Base-by-base conservation (phyloP, 2,797 vertebrate species). In the Sarcophilus harrisii region DNA sequence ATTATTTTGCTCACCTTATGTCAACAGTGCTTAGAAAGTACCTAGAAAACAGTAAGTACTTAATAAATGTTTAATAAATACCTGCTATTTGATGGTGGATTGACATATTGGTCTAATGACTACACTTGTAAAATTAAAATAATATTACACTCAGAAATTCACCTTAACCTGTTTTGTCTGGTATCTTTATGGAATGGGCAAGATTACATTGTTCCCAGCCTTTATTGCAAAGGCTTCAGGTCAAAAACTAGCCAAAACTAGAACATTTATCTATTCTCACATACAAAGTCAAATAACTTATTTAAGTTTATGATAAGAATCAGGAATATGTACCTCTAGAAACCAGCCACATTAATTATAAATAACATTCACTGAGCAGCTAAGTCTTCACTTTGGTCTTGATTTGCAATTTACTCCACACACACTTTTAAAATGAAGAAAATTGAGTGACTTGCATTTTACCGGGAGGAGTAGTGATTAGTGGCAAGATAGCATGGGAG, bases 371-470 rank as follows among this genome's bases (percentile, higher is more conserved):
- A 49, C 38, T 49, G 38, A 49, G 24, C 2, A 45, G 9, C 21
- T 87, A 87, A 27, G 38, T 87, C 73, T 49, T 87, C 73, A 49
- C 73, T 87, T 87, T 27, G 38, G 3, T 21, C 21, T 87, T 87
- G 73, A 3, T 62, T 92, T 90, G 6, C 30, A 38, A 54, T 32
- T 91, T 89, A 91, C 92, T 73, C 21, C 10, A 32, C 11, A 49
- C 0, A 49, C 92, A 0, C 9, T 0, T 30, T 93, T 58, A 91
- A 92, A 90, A 12, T 57, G 89, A 66, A 94, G 81, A 90, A 96
- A 52, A 54, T 58, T 28, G 57, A 94, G 57, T 81, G 0, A 28
- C 87, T 92, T 93, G 52, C 21, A 54, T 93, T 95, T 96, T 89
- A 90, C 91, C 58, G 52, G 92, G 87, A 52, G 14, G 9, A 49